These are phyloP conservation scores for Crotalus helleri DNA, from an alignment of 2,113 vertebrate species.

Conservation along the genomic window DNA sequence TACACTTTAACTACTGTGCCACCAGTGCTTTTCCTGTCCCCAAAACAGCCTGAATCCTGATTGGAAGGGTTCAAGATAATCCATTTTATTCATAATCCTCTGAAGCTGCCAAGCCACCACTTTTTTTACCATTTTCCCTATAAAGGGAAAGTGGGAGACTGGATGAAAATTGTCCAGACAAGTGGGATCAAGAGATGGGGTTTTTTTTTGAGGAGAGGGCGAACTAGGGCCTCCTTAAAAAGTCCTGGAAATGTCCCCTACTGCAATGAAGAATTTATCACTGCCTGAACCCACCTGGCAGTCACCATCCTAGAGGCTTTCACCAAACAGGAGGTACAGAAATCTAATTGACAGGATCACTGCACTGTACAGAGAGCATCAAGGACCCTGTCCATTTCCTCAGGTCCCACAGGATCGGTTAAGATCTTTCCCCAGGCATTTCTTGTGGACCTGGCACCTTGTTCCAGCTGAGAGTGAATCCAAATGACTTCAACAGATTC, in stretches of 20 bases:
- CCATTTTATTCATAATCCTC: neutral
- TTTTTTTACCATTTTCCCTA: neutral
- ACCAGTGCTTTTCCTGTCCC: neutral
- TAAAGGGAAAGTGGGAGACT: neutral
- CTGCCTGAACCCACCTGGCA: neutral
- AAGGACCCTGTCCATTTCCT: neutral
- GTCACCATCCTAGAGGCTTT: neutral
- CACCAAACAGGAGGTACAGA: neutral
- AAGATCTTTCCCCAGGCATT: neutral
- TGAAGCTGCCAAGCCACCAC: neutral
- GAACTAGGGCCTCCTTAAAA: neutral
- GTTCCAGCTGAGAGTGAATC: neutral
- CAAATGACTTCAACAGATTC: neutral
- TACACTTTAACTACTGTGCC: too few species aligned
- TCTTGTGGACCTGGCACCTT: neutral
- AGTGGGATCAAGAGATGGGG: neutral
- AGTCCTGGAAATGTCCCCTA: neutral
- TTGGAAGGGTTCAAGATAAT: too few species aligned
- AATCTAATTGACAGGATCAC: neutral
- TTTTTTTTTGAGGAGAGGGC: neutral
- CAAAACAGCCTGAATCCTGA: neutral
- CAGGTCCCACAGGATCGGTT: neutral
- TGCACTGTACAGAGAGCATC: neutral
- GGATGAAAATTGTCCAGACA: neutral
- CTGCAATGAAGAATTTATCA: neutral